phyloP scores from a whole-genome alignment of 1,140 invertebrate species.

The Andricus grossulariae region DNA sequence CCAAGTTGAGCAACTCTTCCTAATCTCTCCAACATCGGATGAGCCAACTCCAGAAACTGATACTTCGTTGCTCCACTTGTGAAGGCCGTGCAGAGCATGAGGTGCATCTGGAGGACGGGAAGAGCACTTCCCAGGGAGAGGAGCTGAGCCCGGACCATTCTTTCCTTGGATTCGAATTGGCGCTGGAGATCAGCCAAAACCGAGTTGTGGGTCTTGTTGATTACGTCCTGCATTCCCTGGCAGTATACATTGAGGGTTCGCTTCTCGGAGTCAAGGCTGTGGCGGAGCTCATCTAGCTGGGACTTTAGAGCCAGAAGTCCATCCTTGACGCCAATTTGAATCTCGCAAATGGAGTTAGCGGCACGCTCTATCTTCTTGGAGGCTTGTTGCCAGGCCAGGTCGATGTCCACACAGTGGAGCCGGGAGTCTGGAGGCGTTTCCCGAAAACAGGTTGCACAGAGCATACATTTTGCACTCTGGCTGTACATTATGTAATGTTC shows the following conservation, averaged over 20 bases:
- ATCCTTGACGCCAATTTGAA: conserved; percentile 80
- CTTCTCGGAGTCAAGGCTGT: conserved; percentile 82
- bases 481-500: conserved; percentile 86
- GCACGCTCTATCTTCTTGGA: conserved; percentile 82
- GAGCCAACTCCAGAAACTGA: conserved; percentile 83
- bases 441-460: conserved; percentile 84
- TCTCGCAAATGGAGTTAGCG: conserved; percentile 76
- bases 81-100: conserved; percentile 82
- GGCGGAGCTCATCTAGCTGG: conserved; percentile 80
- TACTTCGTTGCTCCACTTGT: conserved; percentile 82
- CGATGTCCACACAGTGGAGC: conserved; percentile 83
- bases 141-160: conserved; percentile 79
- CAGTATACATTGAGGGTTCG: conserved; percentile 81
- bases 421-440: conserved; percentile 81
- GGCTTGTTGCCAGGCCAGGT: conserved; percentile 83
- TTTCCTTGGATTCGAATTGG: conserved; percentile 82
- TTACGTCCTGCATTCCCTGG: conserved; percentile 81
- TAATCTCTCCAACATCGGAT: conserved; percentile 81
- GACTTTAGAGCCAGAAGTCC: conserved; percentile 81
- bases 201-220: conserved; percentile 80
- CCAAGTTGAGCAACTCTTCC: conserved; percentile 80
- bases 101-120: conserved; percentile 81
- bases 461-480: conserved; percentile 81
- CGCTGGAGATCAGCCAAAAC: conserved; percentile 81
- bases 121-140: conserved; percentile 78